Base-by-base conservation (phyloP, 2,888 invertebrate species). In the Nomada fucata region DNA sequence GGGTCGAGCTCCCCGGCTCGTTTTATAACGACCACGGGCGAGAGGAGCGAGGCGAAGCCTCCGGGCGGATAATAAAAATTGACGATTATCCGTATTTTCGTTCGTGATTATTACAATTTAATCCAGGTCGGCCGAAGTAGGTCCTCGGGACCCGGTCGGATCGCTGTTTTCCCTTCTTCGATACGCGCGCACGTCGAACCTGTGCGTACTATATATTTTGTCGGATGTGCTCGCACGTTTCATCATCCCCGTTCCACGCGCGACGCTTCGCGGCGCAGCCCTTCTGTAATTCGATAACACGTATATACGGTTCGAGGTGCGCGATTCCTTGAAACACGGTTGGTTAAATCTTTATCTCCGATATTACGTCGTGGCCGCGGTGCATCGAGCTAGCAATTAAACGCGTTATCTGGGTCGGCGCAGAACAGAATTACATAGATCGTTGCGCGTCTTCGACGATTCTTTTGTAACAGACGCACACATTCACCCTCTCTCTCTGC, bases 1-100 rank as follows among this genome's bases (percentile, higher is more conserved):
- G 77, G 72, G 79, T 65, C 77, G 77, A 76, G 83, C 68, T 64
- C 53, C 18, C 50, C 36, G 44, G 52, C 13, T 57, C 42, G 53
- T 61, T 76, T 60, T 78, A 73, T 65, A 76, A 82, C 82, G 59
- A 76, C 72, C 26, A 42, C 47, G 18, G 13, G 23, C 15, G 44
- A 18, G n/a, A 44, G 20, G 59, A 7, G 44, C 23, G n/a, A 68
- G 26, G 59, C 50, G 60, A 44, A 47, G 26, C 44, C 36, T 15
- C 2, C 20, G 15, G 20, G 1, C 44, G 4, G 65, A 60, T 67
- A 61, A 81, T 60, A 65, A 69, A 60, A 68, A 70, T 70, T 74
- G 36, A 75, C 82, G 71, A 75, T 47, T 20, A n/a, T 44, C 20
- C 13, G 61, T 50, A 64, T 23, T 71, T 75, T 67, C 18, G 2